Conservation (phyloP, 2,113 vertebrate genomes). For the Thomomys bottae region DNA sequence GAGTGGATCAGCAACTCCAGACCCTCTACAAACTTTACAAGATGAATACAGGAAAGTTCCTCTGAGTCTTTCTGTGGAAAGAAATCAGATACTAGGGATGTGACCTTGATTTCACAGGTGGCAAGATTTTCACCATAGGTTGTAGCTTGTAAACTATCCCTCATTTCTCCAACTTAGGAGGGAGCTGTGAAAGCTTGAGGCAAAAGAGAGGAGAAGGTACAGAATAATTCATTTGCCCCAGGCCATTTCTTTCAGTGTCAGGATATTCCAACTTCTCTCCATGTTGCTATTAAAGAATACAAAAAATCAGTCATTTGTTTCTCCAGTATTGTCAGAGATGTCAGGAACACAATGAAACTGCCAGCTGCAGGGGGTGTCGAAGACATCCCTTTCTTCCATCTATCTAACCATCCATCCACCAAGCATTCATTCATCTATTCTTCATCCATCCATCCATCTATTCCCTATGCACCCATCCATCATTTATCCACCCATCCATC, state of each 20-base stretch:
- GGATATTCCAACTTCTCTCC: not conserved
- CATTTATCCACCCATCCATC: no score
- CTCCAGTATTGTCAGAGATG: not conserved
- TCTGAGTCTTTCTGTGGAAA: not conserved
- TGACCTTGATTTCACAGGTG: not conserved
- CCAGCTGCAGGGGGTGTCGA: not conserved
- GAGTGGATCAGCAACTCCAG: not conserved
- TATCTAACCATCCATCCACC: not conserved
- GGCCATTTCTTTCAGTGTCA: not conserved
- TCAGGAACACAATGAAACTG: not conserved
- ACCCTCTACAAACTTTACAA: not conserved
- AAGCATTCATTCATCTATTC: not conserved
- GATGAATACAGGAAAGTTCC: not conserved
- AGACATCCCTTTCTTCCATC: not conserved
- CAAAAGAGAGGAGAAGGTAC: not conserved
- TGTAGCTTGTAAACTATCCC: not conserved
- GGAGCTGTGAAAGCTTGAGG: constrained; percentile 16
- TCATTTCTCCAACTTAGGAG: not conserved
- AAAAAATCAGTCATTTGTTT: not conserved
- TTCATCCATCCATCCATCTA: no score
- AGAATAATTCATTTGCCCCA: not conserved
- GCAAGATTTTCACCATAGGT: not conserved
- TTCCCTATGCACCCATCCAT: no score
- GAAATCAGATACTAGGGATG: not conserved
- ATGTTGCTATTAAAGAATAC: not conserved